Percentiles rank a stretch among this genome's conserved stretches.
phyloP scores from a whole-genome alignment of 2,113 vertebrate genomes.

The Platichthys stellatus region DNA sequence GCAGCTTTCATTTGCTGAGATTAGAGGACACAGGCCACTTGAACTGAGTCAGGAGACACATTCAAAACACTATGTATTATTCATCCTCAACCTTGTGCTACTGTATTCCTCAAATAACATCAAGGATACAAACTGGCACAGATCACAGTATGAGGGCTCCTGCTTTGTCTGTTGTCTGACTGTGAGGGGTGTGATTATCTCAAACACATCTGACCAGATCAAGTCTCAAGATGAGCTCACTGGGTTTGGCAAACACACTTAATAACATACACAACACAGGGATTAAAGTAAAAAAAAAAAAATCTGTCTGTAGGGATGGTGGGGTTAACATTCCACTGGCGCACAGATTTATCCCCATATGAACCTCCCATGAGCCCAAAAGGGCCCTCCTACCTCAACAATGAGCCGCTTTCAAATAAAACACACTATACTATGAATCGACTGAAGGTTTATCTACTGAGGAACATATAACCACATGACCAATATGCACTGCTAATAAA shows the following conservation, averaged over 20 bases:
- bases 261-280: background rate
- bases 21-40: background rate
- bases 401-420: too few species aligned
- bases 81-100: conserved; percentile 58
- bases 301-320: too few species aligned
- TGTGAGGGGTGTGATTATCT: conserved; percentile 42
- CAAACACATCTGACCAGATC: conserved; percentile 25
- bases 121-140: conserved; percentile 64
- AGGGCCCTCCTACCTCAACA: background rate
- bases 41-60: conserved; percentile 14
- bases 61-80: conserved; percentile 52
- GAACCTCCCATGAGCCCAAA: background rate
- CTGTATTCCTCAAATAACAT: conserved; percentile 67
- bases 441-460: too few species aligned
- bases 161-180: conserved; percentile 38
- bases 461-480: too few species aligned
- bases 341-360: background rate
- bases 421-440: too few species aligned
- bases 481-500: too few species aligned
- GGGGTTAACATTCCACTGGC: background rate
- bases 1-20: conserved; percentile 29
- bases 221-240: too few species aligned
- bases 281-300: too few species aligned
- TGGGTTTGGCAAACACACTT: background rate
- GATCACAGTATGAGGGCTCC: conserved; percentile 67